Conservation (phyloP, 2,113 vertebrate genomes). For the Archocentrus centrarchus region DNA sequence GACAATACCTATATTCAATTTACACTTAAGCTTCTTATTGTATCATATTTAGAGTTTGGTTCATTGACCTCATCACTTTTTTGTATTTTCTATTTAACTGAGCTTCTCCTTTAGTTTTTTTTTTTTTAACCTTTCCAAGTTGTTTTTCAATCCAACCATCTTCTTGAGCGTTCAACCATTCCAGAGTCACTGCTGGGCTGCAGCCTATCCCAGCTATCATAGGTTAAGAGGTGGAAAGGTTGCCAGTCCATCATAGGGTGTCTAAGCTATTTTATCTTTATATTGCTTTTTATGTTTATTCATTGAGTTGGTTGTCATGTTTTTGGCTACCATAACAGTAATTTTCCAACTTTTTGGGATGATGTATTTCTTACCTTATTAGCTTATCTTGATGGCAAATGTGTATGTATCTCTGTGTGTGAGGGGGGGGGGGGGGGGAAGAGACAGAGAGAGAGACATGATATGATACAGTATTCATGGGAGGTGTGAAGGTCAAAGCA, state of each 20-base stretch:
- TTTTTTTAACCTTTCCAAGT: fast-evolving
- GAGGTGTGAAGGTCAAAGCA: slow-evolving; percentile 75
- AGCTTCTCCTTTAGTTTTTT: neutral
- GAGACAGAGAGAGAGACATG: slow-evolving; percentile 21
- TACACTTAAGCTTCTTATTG: neutral
- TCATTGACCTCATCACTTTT: neutral
- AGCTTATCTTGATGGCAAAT: neutral
- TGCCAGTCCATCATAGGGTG: neutral
- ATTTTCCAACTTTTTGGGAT: neutral
- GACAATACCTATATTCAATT: neutral
- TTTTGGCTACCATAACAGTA: neutral
- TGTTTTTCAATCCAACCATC: neutral
- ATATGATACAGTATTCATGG: slow-evolving; percentile 60
- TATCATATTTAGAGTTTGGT: neutral
- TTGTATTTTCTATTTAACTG: neutral
- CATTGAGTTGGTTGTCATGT: neutral
- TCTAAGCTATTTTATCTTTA: neutral
- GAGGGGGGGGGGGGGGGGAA: neutral
- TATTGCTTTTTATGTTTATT: neutral
- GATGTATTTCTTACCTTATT: neutral
- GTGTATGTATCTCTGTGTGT: neutral
- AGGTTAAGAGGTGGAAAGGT: neutral
- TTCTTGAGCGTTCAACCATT: too few relatives aligned
- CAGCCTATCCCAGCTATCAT: too few relatives aligned
- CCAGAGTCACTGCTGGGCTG: too few relatives aligned